Evolutionary conservation across 2,113 vertebrate genomes (phyloP).

Genomic region (Colinus virginianus): DNA sequence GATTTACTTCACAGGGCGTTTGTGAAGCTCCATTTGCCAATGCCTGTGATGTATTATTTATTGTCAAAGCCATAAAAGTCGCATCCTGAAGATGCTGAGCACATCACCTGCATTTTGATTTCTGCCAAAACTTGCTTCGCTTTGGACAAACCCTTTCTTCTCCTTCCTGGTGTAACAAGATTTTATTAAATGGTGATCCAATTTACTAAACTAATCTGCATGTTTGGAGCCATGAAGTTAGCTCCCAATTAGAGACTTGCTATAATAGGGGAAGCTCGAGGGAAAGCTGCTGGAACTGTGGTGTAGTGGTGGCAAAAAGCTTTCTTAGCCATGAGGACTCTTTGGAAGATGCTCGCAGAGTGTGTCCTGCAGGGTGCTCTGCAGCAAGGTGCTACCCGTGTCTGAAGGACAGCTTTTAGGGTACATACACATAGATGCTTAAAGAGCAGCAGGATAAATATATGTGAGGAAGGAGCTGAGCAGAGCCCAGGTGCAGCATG

Average conservation of each 20-base stretch:
- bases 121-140: slow-evolving; percentile 27
- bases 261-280: neutral
- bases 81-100: slow-evolving; percentile 7
- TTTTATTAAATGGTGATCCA: neutral
- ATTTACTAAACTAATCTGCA: neutral
- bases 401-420: neutral
- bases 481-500: neutral
- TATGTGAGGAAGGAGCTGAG: neutral
- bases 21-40: slow-evolving; percentile 54
- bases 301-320: neutral
- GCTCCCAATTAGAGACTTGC: neutral
- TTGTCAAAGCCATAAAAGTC: slow-evolving; percentile 47
- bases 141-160: neutral
- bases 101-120: slow-evolving; percentile 64
- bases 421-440: neutral
- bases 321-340: neutral
- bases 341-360: neutral
- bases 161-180: neutral
- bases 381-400: neutral
- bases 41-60: slow-evolving; percentile 57
- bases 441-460: slow-evolving; percentile 1
- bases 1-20: slow-evolving; percentile 48
- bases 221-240: neutral
- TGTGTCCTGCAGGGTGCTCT: neutral
- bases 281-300: neutral